phyloP scores from a whole-genome alignment of 2,888 invertebrate species.

The Lucinisca nassula region DNA sequence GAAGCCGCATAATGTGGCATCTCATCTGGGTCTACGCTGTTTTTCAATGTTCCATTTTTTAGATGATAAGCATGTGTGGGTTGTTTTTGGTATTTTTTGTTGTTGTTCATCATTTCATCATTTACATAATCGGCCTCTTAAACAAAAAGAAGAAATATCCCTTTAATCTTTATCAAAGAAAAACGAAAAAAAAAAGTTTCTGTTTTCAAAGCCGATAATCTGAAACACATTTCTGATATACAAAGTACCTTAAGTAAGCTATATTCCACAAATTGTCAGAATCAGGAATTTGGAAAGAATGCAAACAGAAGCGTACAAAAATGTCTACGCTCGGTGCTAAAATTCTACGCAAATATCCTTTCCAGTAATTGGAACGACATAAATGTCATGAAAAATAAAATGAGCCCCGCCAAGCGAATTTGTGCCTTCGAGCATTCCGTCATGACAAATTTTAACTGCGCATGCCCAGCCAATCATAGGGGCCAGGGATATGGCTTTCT shows the following conservation, averaged over 20 bases:
- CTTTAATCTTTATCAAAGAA: background rate
- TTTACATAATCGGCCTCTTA: background rate
- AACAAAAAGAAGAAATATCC: background rate
- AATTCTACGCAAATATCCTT: background rate
- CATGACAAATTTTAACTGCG: no score
- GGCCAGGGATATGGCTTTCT: no score
- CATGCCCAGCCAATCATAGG: no score
- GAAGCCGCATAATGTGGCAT: no score
- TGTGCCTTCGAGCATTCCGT: no score
- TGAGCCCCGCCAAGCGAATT: no score
- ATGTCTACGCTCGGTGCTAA: background rate
- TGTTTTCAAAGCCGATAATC: constrained; percentile 6
- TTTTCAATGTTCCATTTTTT: no score
- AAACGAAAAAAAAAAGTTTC: no score
- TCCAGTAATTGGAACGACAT: background rate
- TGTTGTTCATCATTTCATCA: background rate
- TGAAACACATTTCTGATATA: background rate
- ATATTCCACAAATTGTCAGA: background rate
- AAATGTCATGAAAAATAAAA: background rate
- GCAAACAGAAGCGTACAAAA: background rate
- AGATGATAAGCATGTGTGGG: no score
- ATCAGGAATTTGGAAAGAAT: background rate
- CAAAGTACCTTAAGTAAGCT: background rate
- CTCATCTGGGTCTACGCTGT: no score
- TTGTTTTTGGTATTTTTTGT: no score